phyloP scores from a whole-genome alignment of 2,797 vertebrate species.

The Sebastes aleutianus region DNA sequence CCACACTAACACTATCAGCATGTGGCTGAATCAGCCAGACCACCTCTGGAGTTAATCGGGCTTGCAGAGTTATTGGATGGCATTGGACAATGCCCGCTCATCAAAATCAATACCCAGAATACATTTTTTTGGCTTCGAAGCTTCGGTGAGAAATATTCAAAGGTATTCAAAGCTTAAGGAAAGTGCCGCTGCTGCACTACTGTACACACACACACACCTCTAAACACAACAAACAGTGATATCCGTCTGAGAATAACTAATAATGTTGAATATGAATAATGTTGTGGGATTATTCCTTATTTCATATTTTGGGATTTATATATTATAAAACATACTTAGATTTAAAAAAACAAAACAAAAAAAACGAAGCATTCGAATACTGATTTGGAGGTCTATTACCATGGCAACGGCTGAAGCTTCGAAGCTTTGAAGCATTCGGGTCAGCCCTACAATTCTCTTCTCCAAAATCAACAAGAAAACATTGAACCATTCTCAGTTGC shows the following conservation, averaged over 20 bases:
- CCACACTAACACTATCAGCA: conserved; percentile 5
- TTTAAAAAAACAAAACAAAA: too few relatives aligned
- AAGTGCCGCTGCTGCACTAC: neutral
- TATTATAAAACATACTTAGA: neutral
- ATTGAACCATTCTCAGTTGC: neutral
- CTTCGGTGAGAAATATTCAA: neutral
- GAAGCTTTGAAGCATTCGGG: neutral
- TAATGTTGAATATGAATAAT: neutral
- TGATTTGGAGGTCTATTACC: neutral
- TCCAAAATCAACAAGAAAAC: neutral
- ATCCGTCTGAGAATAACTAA: neutral
- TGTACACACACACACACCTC: neutral
- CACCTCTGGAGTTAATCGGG: conserved; percentile 23
- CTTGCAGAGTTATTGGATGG: conserved; percentile 15
- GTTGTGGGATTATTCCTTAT: neutral
- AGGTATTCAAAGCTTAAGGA: too few relatives aligned
- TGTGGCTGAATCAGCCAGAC: conserved; percentile 17
- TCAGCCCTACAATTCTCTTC: neutral
- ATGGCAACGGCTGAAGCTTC: neutral
- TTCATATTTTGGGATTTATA: neutral
- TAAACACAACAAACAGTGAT: neutral
- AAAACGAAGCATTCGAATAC: neutral
- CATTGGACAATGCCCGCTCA: neutral
- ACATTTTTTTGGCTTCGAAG: too few relatives aligned
- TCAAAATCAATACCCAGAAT: neutral